phyloP scores from a whole-genome alignment of 2,888 invertebrate species.

The Gymnosoma rotundatum region DNA sequence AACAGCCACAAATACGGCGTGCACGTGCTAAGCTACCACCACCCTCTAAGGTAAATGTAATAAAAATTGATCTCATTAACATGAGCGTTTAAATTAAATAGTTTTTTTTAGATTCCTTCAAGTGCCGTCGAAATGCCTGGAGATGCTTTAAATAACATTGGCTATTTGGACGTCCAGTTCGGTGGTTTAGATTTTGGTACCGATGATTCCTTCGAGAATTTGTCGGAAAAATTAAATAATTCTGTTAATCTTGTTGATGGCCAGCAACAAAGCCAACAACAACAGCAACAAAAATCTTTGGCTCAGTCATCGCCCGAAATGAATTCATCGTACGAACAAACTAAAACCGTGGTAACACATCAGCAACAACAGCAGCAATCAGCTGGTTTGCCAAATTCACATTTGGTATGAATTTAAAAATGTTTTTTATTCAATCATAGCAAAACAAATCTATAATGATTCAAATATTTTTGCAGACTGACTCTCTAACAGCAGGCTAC shows the following conservation, averaged over 20 bases:
- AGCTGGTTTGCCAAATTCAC: slow-evolving; percentile 79
- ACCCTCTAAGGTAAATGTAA: slow-evolving; percentile 87
- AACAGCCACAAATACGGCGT: slow-evolving; percentile 82
- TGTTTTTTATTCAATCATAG: not conserved
- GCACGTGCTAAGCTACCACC: slow-evolving; percentile 91
- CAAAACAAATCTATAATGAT: not conserved
- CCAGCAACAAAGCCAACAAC: slow-evolving; percentile 75
- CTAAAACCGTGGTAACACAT: slow-evolving; percentile 76
- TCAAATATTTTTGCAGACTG: slow-evolving; percentile 73
- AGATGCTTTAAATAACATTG: slow-evolving; percentile 88
- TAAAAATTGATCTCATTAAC: slow-evolving; percentile 79
- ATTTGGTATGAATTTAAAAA: slow-evolving; percentile 77
- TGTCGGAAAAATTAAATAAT: slow-evolving; percentile 82
- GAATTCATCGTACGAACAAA: slow-evolving; percentile 78
- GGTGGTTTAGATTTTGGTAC: slow-evolving; percentile 91
- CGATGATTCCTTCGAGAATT: slow-evolving; percentile 81
- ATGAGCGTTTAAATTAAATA: slow-evolving; percentile 9
- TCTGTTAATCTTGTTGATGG: slow-evolving; percentile 78
- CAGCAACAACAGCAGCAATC: slow-evolving; percentile 74
- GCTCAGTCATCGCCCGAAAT: slow-evolving; percentile 74
- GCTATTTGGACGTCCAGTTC: slow-evolving; percentile 95
- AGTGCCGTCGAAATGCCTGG: slow-evolving; percentile 99
- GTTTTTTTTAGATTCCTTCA: slow-evolving; percentile 89
- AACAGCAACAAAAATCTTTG: slow-evolving; percentile 69
- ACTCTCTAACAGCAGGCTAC: slow-evolving; percentile 79